These are phyloP conservation scores for Sterrhoptilus dennistouni DNA, from an alignment of 2,113 vertebrate species.

Conservation along the genomic window DNA sequence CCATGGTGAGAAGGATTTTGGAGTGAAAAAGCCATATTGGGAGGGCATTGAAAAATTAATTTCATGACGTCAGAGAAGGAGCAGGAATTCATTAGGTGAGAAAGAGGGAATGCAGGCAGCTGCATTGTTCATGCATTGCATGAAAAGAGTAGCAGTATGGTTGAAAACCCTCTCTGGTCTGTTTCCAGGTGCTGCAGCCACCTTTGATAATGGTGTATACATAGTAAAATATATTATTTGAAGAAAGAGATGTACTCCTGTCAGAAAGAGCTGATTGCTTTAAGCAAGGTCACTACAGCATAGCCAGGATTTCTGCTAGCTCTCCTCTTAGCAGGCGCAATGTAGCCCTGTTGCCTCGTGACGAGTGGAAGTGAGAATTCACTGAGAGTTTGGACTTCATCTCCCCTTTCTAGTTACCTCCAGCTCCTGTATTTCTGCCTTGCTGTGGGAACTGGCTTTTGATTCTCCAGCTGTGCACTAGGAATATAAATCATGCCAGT, in stretches of 20 bases:
- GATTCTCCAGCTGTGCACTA: conserved; percentile 29
- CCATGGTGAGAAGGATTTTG: neutral
- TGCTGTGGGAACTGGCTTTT: neutral
- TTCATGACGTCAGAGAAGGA: neutral
- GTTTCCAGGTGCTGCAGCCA: neutral
- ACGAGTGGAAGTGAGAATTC: neutral
- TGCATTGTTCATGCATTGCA: neutral
- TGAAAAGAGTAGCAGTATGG: neutral
- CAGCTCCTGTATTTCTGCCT: neutral
- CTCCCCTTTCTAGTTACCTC: neutral
- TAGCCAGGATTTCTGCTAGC: neutral
- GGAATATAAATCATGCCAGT: conserved; percentile 20
- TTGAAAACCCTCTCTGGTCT: neutral
- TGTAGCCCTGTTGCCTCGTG: neutral
- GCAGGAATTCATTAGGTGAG: neutral
- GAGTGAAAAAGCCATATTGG: neutral
- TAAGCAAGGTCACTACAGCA: neutral
- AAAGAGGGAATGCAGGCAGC: neutral
- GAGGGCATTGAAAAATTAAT: neutral
- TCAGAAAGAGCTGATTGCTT: neutral
- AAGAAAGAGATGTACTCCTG: neutral
- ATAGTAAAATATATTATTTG: neutral
- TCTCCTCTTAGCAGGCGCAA: neutral
- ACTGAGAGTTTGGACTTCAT: neutral
- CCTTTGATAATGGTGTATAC: neutral